Evolutionary conservation across 1,140 invertebrate species (phyloP).

Genomic region (Macrotrachela quadricornifera): DNA sequence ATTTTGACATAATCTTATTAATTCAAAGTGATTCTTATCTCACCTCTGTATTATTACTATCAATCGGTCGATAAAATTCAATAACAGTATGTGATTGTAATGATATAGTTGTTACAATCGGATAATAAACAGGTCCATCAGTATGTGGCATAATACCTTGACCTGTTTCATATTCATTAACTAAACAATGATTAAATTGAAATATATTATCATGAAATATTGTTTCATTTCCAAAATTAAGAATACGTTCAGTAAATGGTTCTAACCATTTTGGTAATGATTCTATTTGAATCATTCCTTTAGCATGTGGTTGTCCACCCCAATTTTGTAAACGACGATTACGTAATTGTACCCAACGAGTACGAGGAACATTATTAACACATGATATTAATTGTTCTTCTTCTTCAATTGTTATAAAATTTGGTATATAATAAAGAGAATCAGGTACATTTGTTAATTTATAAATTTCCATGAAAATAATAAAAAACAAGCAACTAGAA

Average conservation of each 20-base stretch:
- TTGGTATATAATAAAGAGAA: constrained; percentile 61
- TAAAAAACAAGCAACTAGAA: no score
- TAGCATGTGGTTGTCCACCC: constrained; percentile 71
- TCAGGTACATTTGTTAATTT: background rate
- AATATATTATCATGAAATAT: no score
- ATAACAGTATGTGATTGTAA: constrained; percentile 68
- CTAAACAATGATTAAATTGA: constrained; percentile 59
- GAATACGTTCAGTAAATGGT: constrained; percentile 36
- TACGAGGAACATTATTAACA: constrained; percentile 59
- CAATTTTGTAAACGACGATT: constrained; percentile 81
- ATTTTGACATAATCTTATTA: no score
- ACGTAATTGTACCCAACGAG: constrained; percentile 80
- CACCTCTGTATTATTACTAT: background rate
- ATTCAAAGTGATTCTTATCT: no score
- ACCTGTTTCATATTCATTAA: constrained; percentile 79
- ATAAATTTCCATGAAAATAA: background rate
- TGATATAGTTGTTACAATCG: constrained; percentile 71
- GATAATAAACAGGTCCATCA: constrained; percentile 77
- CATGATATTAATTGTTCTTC: constrained; percentile 43
- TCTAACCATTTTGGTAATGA: constrained; percentile 63
- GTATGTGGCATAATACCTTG: constrained; percentile 58
- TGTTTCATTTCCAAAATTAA: no score
- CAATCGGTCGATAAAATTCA: constrained; percentile 47
- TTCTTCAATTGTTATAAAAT: constrained; percentile 63
- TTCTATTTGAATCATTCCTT: constrained; percentile 73